Percentiles rank a stretch among this genome's conserved stretches.
Conservation (phyloP, 2,797 vertebrate genomes). For the Glossophaga mutica region DNA sequence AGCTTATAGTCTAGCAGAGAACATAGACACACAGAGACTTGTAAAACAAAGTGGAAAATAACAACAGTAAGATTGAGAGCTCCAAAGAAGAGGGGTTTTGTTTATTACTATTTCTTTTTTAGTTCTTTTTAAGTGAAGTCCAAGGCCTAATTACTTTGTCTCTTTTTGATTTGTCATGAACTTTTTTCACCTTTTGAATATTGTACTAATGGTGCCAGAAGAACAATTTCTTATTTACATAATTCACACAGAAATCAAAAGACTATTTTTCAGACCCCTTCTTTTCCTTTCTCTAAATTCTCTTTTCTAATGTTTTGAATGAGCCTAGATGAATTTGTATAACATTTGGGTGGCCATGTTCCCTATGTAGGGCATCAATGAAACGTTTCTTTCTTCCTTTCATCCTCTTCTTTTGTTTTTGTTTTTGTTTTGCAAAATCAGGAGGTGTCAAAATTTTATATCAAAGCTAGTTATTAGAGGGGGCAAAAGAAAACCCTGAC, state of each 20-base stretch:
- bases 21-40: too few species aligned
- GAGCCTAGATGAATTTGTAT: background rate
- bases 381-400: background rate
- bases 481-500: background rate
- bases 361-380: background rate
- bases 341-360: background rate
- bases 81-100: background rate
- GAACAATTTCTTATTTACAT: constrained; percentile 10
- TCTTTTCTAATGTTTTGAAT: constrained; percentile 4
- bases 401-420: background rate
- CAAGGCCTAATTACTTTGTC: background rate
- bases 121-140: background rate
- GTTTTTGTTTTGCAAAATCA: background rate
- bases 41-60: background rate
- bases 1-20: background rate
- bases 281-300: background rate
- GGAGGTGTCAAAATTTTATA: background rate
- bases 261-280: background rate
- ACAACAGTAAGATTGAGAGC: background rate
- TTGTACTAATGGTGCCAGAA: background rate
- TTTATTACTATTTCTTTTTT: background rate
- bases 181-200: background rate
- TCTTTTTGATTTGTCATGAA: background rate
- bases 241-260: constrained; percentile 12
- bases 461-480: constrained; percentile 1